A percentile compares a stretch with the other conserved stretches of the same genome.
phyloP scores from a whole-genome alignment of 2,113 vertebrate species.

The Bos taurus region DNA sequence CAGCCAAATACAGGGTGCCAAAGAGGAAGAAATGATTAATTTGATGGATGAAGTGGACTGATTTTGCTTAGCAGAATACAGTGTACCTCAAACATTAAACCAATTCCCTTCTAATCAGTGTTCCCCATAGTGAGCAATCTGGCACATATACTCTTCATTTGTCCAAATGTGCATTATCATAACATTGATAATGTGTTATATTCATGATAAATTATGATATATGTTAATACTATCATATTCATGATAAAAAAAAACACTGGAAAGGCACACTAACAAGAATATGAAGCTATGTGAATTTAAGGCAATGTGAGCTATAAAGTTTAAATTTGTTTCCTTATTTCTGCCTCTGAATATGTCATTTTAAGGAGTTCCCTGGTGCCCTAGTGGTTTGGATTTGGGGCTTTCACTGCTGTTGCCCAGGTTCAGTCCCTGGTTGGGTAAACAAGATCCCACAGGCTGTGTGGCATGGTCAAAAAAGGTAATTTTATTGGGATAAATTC shows the following conservation, averaged over 20 bases:
- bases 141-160: background rate
- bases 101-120: background rate
- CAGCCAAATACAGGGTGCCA: background rate
- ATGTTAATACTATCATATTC: background rate
- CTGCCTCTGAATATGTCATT: background rate
- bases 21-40: background rate
- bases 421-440: background rate
- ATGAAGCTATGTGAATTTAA: constrained; percentile 1
- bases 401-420: background rate
- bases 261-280: background rate
- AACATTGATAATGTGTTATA: background rate
- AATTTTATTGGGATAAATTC: background rate
- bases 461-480: background rate
- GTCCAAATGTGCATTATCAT: background rate
- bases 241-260: background rate
- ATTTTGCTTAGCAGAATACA: background rate
- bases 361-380: background rate
- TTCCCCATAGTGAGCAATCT: background rate
- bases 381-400: background rate
- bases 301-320: background rate
- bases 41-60: background rate
- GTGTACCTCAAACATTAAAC: background rate
- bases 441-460: background rate
- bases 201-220: background rate
- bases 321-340: constrained; percentile 6